Conservation (phyloP, 2,113 vertebrate species). For the Lophochroa leadbeateri region DNA sequence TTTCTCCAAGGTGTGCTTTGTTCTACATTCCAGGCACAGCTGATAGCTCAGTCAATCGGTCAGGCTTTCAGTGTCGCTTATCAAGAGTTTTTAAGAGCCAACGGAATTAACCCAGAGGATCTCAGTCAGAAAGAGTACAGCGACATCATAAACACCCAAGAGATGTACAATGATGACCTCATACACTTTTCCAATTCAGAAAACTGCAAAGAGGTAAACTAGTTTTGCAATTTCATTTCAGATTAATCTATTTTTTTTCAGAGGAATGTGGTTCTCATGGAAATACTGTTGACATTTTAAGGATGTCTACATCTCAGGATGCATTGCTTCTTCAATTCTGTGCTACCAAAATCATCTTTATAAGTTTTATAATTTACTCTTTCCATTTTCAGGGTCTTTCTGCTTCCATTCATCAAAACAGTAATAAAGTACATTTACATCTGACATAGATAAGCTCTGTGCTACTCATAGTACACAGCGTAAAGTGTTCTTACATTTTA, state of each 20-base stretch:
- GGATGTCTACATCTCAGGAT: background rate
- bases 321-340: background rate
- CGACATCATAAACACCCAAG: conserved; percentile 98
- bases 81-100: conserved; percentile 96
- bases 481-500: background rate
- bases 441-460: background rate
- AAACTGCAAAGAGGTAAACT: conserved; percentile 96
- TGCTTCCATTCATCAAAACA: background rate
- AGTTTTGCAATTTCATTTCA: background rate
- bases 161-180: conserved; percentile 99
- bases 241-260: background rate
- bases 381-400: background rate
- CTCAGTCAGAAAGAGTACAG: conserved; percentile 99
- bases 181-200: conserved; percentile 99
- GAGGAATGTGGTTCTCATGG: background rate
- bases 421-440: background rate
- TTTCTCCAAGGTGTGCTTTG: background rate
- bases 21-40: conserved; percentile 84
- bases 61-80: conserved; percentile 99
- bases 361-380: background rate
- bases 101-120: conserved; percentile 97
- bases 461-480: background rate
- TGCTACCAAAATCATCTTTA: background rate
- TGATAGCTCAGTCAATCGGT: conserved; percentile 98
- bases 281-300: background rate